Conservation (phyloP, 2,797 vertebrate genomes). For the Hephaestus fuliginosus region DNA sequence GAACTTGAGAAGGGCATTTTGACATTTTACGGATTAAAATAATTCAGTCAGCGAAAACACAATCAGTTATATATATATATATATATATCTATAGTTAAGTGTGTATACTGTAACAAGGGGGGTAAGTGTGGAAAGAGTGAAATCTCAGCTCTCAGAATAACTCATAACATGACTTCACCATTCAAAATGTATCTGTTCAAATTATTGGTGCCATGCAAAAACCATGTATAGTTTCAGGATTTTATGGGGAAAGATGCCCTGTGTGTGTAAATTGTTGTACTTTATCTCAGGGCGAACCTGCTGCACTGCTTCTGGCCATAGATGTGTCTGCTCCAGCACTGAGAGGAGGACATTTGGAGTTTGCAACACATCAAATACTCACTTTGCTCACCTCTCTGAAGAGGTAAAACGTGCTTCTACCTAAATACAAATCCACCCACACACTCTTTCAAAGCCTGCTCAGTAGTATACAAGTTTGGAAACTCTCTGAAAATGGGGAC, state of each 20-base stretch:
- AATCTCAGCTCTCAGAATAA: not conserved
- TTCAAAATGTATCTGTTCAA: not conserved
- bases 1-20: not conserved
- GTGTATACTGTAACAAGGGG: not conserved
- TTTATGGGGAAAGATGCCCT: not conserved
- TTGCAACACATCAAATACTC: constrained; percentile 81
- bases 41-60: not conserved
- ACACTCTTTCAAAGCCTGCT: not conserved
- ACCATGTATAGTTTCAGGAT: not conserved
- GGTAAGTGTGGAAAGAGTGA: not conserved
- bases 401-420: constrained; percentile 62
- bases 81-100: no score
- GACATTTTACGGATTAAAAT: not conserved
- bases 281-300: constrained; percentile 74
- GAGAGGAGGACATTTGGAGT: constrained; percentile 82
- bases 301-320: constrained; percentile 84
- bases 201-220: not conserved
- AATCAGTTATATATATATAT: no score
- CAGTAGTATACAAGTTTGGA: not conserved
- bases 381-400: constrained; percentile 72
- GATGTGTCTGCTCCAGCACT: constrained; percentile 83
- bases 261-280: constrained; percentile 5
- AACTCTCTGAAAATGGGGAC: not conserved
- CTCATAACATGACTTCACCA: not conserved
- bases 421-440: not conserved